A percentile compares a stretch with the other conserved stretches of the same genome.
These are phyloP conservation scores for Tetheella fluctuosa DNA, from an alignment of 2,888 invertebrate species.

Conservation along the genomic window DNA sequence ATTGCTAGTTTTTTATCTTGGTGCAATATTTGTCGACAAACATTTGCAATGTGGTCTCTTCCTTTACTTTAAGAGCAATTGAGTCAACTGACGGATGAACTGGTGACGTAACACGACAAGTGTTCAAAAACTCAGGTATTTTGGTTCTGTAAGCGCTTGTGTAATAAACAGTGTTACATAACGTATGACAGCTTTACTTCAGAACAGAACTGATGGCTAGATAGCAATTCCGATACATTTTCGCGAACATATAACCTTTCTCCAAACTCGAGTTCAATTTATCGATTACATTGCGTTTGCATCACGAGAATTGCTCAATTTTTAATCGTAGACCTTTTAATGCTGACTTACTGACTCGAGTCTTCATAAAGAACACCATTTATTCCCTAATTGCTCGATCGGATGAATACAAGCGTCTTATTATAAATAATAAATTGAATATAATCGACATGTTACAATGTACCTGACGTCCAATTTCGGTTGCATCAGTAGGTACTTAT, in stretches of 20 bases:
- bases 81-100: slow-evolving; percentile 10
- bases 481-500: slow-evolving; percentile 22
- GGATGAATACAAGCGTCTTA: slow-evolving; percentile 32
- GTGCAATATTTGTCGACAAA: slow-evolving; percentile 1
- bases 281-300: slow-evolving; percentile 45
- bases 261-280: slow-evolving; percentile 34
- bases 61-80: neutral
- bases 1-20: neutral
- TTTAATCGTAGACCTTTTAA: slow-evolving; percentile 41
- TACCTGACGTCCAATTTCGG: slow-evolving; percentile 23
- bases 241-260: slow-evolving; percentile 31
- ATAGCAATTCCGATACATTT: slow-evolving; percentile 7
- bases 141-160: slow-evolving; percentile 1
- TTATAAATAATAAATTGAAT: slow-evolving; percentile 38
- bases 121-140: slow-evolving; percentile 6
- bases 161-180: slow-evolving; percentile 3
- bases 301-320: slow-evolving; percentile 46
- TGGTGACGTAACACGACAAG: slow-evolving; percentile 12
- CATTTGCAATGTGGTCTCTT: neutral
- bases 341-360: slow-evolving; percentile 37
- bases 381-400: slow-evolving; percentile 29
- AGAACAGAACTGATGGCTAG: neutral
- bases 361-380: slow-evolving; percentile 25
- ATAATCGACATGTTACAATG: slow-evolving; percentile 28
- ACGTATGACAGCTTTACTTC: neutral